Percentiles rank a stretch among this genome's conserved stretches.
Evolutionary conservation across 2,888 invertebrate genomes (phyloP).

Genomic region (Oscheius myriophilus): DNA sequence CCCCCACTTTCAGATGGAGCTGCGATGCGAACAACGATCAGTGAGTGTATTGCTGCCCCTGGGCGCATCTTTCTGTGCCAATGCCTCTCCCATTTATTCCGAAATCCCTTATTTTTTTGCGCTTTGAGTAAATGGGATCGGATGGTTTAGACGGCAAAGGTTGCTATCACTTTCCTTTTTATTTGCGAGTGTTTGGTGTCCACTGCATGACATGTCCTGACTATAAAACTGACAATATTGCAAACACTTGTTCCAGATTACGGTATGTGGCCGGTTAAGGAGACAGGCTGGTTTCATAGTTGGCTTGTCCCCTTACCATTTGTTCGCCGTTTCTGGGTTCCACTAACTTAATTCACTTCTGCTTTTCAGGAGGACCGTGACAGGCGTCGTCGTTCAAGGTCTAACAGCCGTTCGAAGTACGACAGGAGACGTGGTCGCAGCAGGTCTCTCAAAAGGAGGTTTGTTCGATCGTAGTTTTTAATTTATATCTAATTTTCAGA

Average conservation of each 20-base stretch:
- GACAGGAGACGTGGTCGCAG: constrained; percentile 10
- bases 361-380: constrained; percentile 22
- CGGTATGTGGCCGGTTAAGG: constrained; percentile 25
- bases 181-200: constrained; percentile 27
- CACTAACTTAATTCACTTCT: background rate
- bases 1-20: constrained; percentile 28
- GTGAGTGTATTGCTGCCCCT: constrained; percentile 23
- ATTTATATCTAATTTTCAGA: constrained; percentile 3
- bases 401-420: constrained; percentile 5
- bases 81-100: constrained; percentile 12
- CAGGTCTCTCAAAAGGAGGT: constrained; percentile 5
- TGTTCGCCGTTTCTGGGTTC: constrained; percentile 28
- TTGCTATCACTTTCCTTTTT: constrained; percentile 17
- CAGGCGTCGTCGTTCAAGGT: constrained; percentile 23
- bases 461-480: background rate
- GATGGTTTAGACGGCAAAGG: background rate
- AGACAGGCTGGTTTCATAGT: constrained; percentile 38
- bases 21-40: constrained; percentile 20
- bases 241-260: constrained; percentile 28
- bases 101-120: constrained; percentile 2
- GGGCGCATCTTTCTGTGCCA: constrained; percentile 22
- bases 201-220: constrained; percentile 29
- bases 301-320: constrained; percentile 33
- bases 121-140: background rate
- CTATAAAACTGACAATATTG: constrained; percentile 16